A percentile compares a stretch with the other conserved stretches of the same genome.
These are phyloP conservation scores for Naso thynnoides DNA, from an alignment of 2,797 vertebrate genomes.

Conservation along the genomic window DNA sequence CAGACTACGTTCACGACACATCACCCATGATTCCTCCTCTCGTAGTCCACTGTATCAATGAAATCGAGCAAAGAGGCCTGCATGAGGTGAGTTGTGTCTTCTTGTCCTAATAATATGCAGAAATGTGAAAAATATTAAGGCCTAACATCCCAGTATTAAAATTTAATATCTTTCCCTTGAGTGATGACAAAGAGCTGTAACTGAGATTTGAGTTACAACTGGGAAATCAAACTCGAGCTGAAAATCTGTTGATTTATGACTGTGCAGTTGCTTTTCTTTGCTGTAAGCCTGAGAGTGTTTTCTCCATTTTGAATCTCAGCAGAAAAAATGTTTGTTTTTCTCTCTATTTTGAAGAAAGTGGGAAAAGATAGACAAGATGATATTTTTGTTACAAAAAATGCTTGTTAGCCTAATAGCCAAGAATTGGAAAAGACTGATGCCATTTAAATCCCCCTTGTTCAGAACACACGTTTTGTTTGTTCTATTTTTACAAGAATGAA, in stretches of 20 bases:
- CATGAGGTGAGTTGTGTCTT: slow-evolving; percentile 86
- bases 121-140: slow-evolving; percentile 20
- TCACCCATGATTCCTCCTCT: slow-evolving; percentile 96
- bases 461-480: background rate
- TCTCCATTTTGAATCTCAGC: no score
- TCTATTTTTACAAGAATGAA: background rate
- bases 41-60: slow-evolving; percentile 94
- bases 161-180: slow-evolving; percentile 37
- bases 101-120: background rate
- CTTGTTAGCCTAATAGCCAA: background rate
- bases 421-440: background rate
- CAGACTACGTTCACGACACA: slow-evolving; percentile 90
- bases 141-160: slow-evolving; percentile 19
- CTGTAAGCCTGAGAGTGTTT: no score
- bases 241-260: slow-evolving; percentile 23
- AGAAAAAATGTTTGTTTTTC: no score
- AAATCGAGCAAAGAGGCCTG: slow-evolving; percentile 96
- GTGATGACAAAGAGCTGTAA: slow-evolving; percentile 36
- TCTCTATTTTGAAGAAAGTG: no score
- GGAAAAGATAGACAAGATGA: no score
- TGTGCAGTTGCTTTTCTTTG: background rate
- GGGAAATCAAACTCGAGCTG: slow-evolving; percentile 32
- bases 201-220: slow-evolving; percentile 53
- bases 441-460: background rate
- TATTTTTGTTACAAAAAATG: no score